phyloP scores from a whole-genome alignment of 23 tunicate species.

The Botrylloides violaceus region DNA sequence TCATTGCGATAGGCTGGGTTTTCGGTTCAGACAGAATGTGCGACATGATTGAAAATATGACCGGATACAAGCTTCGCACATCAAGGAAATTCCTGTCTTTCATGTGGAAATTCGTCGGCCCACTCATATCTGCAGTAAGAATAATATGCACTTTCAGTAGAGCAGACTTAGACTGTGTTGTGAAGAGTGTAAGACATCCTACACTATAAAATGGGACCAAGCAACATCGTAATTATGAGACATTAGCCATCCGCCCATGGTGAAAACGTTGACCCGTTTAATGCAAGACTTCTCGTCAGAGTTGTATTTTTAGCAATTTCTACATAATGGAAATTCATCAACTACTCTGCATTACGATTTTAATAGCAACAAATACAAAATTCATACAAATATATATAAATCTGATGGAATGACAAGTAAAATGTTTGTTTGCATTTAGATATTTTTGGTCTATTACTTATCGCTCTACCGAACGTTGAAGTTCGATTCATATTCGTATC shows the following conservation, averaged over 20 bases:
- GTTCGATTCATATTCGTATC: conserved; percentile 28
- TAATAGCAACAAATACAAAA: no score
- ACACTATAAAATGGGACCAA: not conserved
- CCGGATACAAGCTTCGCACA: not conserved
- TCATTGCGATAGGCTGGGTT: conserved; percentile 13
- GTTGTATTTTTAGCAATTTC: no score
- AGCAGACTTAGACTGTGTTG: no score
- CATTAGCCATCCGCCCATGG: no score
- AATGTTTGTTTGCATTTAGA: no score
- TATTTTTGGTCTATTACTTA: conserved; percentile 23
- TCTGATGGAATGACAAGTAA: no score
- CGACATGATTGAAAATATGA: conserved; percentile 14
- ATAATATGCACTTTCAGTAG: no score
- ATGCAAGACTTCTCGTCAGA: no score
- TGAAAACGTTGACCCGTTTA: no score
- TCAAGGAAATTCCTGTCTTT: not conserved
- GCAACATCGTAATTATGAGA: not conserved
- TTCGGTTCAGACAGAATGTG: conserved; percentile 14
- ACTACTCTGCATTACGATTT: no score
- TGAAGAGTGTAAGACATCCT: not conserved
- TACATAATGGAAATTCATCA: no score
- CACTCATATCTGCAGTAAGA: conserved; percentile 4
- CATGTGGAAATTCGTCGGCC: conserved; percentile 10
- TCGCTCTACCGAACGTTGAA: conserved; percentile 22
- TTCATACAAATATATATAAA: no score